phyloP scores from a whole-genome alignment of 2,888 invertebrate genomes.

The Biston betularia region DNA sequence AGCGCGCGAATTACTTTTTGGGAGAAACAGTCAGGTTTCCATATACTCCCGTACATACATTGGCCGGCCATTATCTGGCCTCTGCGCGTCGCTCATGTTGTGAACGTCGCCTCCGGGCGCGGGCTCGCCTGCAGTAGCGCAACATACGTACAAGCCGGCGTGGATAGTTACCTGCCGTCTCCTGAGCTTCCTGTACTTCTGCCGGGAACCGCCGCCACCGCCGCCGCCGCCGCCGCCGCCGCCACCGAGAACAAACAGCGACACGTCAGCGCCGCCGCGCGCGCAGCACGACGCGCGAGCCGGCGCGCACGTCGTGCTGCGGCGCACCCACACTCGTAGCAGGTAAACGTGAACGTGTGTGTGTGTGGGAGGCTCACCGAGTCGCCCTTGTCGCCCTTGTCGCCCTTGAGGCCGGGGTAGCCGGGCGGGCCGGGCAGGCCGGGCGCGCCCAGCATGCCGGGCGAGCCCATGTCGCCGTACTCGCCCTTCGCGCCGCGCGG shows the following conservation, averaged over 20 bases:
- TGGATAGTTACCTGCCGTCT: constrained; percentile 90
- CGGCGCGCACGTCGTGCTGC: too few relatives aligned
- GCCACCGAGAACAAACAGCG: constrained; percentile 49
- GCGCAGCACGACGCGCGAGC: too few relatives aligned
- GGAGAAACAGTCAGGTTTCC: too few relatives aligned
- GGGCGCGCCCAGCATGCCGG: constrained; percentile 97
- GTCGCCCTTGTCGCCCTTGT: constrained; percentile 97
- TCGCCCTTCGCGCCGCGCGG: constrained; percentile 96
- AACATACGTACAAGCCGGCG: background rate
- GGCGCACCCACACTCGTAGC: too few relatives aligned
- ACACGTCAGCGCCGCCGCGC: constrained; percentile 46
- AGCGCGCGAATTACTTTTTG: background rate
- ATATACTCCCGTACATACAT: too few relatives aligned
- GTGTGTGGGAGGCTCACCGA: constrained; percentile 88
- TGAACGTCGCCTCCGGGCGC: too few relatives aligned
- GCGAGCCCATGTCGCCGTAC: constrained; percentile 96
- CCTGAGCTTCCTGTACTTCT: constrained; percentile 94
- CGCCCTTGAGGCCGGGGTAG: constrained; percentile 95
- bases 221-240: constrained; percentile 47
- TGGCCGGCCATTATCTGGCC: too few relatives aligned
- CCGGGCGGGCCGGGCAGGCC: constrained; percentile 94
- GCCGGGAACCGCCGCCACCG: constrained; percentile 48
- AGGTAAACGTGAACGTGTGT: background rate
- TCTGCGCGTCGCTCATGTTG: too few relatives aligned
- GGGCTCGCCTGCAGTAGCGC: too few relatives aligned